Evolutionary conservation across 2,797 vertebrate species (phyloP).

Genomic region (Rhyacichthys aspro): DNA sequence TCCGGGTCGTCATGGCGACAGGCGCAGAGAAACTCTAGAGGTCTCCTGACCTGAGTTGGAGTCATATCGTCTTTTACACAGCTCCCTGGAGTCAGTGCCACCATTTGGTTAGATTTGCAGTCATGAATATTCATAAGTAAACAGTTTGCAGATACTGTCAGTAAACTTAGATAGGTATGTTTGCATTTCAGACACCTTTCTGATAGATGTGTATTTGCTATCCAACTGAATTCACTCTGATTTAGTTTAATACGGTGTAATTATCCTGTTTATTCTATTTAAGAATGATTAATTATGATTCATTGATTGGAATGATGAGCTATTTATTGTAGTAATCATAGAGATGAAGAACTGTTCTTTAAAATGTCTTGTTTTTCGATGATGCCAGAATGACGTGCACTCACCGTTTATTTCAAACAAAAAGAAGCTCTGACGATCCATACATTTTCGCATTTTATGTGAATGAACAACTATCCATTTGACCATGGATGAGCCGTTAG

Average conservation of each 20-base stretch:
- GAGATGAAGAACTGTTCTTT: no score
- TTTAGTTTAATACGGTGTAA: neutral
- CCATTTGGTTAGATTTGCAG: conserved; percentile 53
- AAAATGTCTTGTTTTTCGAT: no score
- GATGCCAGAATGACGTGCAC: no score
- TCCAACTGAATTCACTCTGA: neutral
- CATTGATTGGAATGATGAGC: conserved; percentile 3
- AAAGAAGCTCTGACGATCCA: neutral
- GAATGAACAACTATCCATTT: neutral
- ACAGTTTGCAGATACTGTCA: conserved; percentile 23
- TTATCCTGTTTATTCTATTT: conserved; percentile 5
- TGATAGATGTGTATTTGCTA: neutral
- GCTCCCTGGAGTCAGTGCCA: conserved; percentile 31
- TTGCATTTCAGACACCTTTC: conserved; percentile 1
- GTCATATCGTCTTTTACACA: conserved; percentile 52
- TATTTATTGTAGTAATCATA: conserved; percentile 1
- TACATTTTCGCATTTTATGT: neutral
- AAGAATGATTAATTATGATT: neutral
- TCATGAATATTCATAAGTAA: conserved; percentile 60
- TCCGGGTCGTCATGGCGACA: conserved; percentile 63
- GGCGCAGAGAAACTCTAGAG: conserved; percentile 40
- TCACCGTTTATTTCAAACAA: no score
- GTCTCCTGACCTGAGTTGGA: conserved; percentile 59
- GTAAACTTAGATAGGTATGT: conserved; percentile 23
- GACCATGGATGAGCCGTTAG: neutral